A percentile compares a stretch with the other conserved stretches of the same genome.
Conservation (phyloP, 2,113 vertebrate species). For the Callorhinus ursinus region DNA sequence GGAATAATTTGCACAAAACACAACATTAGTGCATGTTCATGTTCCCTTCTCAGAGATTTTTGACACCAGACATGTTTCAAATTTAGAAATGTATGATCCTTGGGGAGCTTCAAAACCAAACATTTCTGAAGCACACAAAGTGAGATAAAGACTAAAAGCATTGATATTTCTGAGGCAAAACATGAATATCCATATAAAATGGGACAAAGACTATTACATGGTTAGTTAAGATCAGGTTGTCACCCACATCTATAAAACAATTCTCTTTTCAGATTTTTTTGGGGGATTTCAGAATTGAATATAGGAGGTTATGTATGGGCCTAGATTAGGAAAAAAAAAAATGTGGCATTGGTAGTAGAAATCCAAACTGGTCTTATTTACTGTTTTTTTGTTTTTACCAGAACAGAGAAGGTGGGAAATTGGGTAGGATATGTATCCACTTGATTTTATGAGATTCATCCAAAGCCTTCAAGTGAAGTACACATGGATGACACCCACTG, state of each 20-base stretch:
- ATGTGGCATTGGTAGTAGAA: not conserved
- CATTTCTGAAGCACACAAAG: not conserved
- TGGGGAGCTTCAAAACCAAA: not conserved
- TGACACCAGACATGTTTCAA: not conserved
- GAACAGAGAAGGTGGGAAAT: not conserved
- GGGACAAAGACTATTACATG: not conserved
- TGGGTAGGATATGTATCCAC: not conserved
- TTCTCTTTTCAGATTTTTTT: slow-evolving; percentile 6
- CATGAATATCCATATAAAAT: not conserved
- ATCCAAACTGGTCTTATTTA: not conserved
- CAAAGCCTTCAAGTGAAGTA: not conserved
- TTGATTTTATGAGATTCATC: slow-evolving; percentile 13
- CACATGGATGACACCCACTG: not conserved
- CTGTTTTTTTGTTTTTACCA: slow-evolving; percentile 29
- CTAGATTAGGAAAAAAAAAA: not conserved
- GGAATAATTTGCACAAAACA: not conserved
- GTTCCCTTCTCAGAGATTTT: slow-evolving; percentile 22
- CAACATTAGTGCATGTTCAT: not conserved
- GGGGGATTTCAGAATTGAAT: slow-evolving; percentile 2
- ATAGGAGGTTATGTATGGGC: not conserved
- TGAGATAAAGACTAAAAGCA: not conserved
- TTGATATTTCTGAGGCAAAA: not conserved
- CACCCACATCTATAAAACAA: not conserved
- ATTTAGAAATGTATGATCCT: not conserved
- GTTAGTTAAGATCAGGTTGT: not conserved